Base-by-base conservation (phyloP, 2,797 vertebrate genomes). In the Parauchenoglanis punctatus region DNA sequence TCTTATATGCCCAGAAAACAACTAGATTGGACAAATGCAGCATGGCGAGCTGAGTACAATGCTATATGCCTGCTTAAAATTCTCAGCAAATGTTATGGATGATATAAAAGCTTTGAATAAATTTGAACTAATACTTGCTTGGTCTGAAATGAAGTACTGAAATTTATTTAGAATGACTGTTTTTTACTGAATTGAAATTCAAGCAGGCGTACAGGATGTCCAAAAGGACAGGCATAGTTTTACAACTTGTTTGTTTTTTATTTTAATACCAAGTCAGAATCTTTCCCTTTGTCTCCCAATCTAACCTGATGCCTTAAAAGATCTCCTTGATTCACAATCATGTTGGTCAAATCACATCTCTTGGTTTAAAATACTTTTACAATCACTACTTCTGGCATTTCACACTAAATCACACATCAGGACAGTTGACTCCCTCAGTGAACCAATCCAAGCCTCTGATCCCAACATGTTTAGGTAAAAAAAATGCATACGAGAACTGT, bases 381-480 rank as follows among this genome's bases (percentile, higher is more conserved):
- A 96, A 93, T 94, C 93, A 90, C 90, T 85, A 87, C 88, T 31
- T 54, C 82, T 85, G 75, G 85, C 89, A 23, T 90, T 89, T 78
- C 28, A 68, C 72, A 77, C 83, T 81, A 86, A 61, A 91, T 91
- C 90, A 86, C 85, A 61, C 86, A 70, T 85, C 1, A 70, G 18
- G 35, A 90, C 91, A 89, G 83, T n/a, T 20, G 46, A 35, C 23
- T 61, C 25, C 40, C 58, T 91, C 18, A 0, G 87, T 92, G 91
- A 94, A 92, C 92, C 93, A 92, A 92, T 92, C 92, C 87, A 89
- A 92, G 92, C 87, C 90, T 91, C 87, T 92, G 89, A 88, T 65
- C 83, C 91, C 92, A 59, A 23, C 63, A 68, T 68, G 88, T 90
- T 92, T 73, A 61, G 44, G 81, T 86, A 54, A 86, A 56, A 86